Conservation (phyloP, 1,140 invertebrate genomes). For the Nylanderia fulva region DNA sequence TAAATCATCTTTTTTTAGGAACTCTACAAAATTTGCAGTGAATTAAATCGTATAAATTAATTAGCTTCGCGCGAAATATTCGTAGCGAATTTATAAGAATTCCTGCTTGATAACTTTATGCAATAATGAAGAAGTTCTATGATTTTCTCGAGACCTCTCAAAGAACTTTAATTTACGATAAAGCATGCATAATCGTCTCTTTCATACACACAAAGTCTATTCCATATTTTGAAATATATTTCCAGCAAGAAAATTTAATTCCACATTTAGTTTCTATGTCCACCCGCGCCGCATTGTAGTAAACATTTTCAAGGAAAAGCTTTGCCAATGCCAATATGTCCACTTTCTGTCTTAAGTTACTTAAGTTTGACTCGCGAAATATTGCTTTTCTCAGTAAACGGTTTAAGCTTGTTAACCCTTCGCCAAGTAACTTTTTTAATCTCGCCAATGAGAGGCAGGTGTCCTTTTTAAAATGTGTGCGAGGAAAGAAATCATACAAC, state of each 20-base stretch:
- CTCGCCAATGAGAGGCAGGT: neutral
- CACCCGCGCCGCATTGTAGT: neutral
- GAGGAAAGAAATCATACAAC: conserved; percentile 15
- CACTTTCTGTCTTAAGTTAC: conserved; percentile 27
- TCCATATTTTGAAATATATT: neutral
- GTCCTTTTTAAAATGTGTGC: conserved; percentile 23
- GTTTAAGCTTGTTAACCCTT: conserved; percentile 52
- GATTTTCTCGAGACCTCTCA: neutral
- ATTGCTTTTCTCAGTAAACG: conserved; percentile 46
- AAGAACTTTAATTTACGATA: conserved; percentile 40
- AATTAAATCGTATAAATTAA: conserved; percentile 16
- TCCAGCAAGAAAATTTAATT: neutral
- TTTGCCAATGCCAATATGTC: neutral
- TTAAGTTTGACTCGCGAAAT: conserved; percentile 33
- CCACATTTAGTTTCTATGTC: neutral
- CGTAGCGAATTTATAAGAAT: neutral
- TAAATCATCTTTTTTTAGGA: too few species aligned
- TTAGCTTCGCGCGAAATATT: neutral
- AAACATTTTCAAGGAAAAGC: conserved; percentile 22
- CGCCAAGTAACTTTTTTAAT: conserved; percentile 54
- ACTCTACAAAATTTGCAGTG: neutral
- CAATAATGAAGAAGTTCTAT: conserved; percentile 16
- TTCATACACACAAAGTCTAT: neutral
- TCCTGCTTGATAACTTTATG: conserved; percentile 16
- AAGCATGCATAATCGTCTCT: neutral